These are phyloP conservation scores for Macheiramphus alcinus DNA, from an alignment of 2,113 vertebrate species.

Conservation along the genomic window DNA sequence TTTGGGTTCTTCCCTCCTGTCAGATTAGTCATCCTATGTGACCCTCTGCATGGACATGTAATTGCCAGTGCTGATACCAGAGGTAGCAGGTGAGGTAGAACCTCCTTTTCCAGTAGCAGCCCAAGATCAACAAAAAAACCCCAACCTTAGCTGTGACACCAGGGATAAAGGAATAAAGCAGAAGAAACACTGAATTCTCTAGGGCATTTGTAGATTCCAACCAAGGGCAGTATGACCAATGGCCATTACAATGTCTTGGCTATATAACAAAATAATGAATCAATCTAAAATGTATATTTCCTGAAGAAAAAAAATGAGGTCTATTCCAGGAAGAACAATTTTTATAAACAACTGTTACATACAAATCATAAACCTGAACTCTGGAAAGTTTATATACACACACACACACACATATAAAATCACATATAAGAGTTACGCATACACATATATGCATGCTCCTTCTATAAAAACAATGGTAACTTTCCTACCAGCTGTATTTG, in stretches of 20 bases:
- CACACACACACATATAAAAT: background rate
- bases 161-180: background rate
- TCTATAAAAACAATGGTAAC: background rate
- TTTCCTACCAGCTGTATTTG: background rate
- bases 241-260: background rate
- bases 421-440: background rate
- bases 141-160: background rate
- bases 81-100: background rate
- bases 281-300: background rate
- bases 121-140: background rate
- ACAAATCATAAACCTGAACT: background rate
- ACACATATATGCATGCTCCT: background rate
- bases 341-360: background rate
- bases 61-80: background rate
- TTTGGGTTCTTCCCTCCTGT: background rate
- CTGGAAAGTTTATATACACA: background rate
- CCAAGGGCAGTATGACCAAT: background rate
- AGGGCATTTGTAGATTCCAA: background rate
- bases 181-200: background rate
- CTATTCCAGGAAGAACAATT: background rate
- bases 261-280: background rate
- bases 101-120: background rate
- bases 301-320: background rate
- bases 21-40: background rate
- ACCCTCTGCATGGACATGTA: background rate